Conservation (phyloP, 2,113 vertebrate species). For the Setophaga petechia region DNA sequence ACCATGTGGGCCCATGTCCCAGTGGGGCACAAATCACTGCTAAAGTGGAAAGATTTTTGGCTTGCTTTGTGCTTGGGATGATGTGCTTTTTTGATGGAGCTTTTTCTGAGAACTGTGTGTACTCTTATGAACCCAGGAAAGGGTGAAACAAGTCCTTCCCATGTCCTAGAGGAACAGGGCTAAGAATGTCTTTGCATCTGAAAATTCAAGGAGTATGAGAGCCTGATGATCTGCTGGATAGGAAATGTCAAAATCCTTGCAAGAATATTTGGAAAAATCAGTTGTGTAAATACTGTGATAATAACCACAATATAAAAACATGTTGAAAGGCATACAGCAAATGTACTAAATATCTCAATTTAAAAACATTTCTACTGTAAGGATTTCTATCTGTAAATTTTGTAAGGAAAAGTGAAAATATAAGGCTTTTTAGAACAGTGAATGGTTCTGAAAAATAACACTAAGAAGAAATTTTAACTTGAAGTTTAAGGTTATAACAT, state of each 20-base stretch:
- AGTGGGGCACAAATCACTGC: background rate
- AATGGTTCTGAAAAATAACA: background rate
- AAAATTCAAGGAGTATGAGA: background rate
- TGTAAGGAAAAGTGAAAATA: background rate
- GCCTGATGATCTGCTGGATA: background rate
- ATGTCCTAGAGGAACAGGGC: background rate
- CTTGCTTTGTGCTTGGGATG: background rate
- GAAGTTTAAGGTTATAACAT: background rate
- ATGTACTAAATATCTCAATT: background rate
- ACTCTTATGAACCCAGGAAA: background rate
- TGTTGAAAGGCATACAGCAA: background rate
- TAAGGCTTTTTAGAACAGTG: background rate
- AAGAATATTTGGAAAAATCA: background rate
- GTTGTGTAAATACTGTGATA: background rate
- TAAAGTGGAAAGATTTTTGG: background rate
- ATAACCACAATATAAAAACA: background rate
- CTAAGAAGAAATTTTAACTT: background rate
- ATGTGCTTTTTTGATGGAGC: background rate
- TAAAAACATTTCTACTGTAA: background rate
- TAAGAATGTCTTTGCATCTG: background rate
- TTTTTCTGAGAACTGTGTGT: background rate
- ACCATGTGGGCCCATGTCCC: background rate
- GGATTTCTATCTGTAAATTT: background rate
- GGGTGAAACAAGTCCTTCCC: background rate
- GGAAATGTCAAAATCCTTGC: background rate